Percentiles rank a stretch among this genome's conserved stretches.
phyloP scores from a whole-genome alignment of 2,797 vertebrate genomes.

The Nyctibius grandis region DNA sequence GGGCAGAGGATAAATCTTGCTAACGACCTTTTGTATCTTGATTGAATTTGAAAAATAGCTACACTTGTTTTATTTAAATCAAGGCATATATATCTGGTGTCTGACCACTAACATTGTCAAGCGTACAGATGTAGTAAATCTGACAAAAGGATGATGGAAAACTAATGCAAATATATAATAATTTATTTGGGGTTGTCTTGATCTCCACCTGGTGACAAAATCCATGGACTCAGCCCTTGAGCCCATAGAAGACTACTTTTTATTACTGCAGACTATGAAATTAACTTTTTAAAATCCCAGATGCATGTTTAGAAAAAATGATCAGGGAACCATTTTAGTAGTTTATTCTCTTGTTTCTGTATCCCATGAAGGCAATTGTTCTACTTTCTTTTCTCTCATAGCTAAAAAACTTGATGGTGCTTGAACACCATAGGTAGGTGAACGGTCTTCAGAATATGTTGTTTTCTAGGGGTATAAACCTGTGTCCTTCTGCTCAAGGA shows the following conservation, averaged over 20 bases:
- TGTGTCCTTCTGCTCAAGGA: background rate
- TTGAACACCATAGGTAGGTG: background rate
- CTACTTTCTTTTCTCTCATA: background rate
- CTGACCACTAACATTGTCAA: background rate
- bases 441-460: background rate
- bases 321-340: background rate
- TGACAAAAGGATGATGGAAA: background rate
- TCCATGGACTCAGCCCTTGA: background rate
- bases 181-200: background rate
- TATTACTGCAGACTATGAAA: background rate
- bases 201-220: slow-evolving; percentile 2
- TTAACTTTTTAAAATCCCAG: background rate
- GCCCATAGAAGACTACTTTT: background rate
- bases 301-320: background rate
- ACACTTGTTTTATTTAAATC: slow-evolving; percentile 46
- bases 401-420: background rate
- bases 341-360: background rate
- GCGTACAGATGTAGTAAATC: background rate
- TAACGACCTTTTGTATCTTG: slow-evolving; percentile 36
- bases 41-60: slow-evolving; percentile 23
- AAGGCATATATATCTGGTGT: background rate
- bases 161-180: background rate
- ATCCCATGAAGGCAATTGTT: background rate
- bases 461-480: background rate
- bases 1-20: slow-evolving; percentile 34